Conservation (phyloP, 1,140 invertebrate species). For the Drosophila rufa region DNA sequence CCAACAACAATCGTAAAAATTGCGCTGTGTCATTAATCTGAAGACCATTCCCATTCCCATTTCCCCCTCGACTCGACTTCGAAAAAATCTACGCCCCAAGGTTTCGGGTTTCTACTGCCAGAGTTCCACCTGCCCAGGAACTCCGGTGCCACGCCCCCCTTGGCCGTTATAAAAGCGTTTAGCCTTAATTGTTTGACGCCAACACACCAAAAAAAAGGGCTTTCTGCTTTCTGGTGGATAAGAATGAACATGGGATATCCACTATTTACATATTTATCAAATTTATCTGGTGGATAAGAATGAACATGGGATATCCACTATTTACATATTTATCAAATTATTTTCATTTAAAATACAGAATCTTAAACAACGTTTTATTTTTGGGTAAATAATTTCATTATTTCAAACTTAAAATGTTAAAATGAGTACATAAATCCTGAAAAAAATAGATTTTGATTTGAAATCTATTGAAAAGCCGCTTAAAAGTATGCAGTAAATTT, state of each 20-base stretch:
- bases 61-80: neutral
- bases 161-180: constrained; percentile 38
- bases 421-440: no score
- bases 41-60: constrained; percentile 24
- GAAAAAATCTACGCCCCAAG: constrained; percentile 4
- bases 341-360: no score
- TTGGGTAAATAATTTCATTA: no score
- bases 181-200: constrained; percentile 40
- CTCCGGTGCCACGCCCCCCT: constrained; percentile 1
- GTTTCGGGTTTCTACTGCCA: neutral
- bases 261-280: no score
- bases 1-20: constrained; percentile 54
- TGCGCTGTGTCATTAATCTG: constrained; percentile 47
- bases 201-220: neutral
- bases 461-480: neutral
- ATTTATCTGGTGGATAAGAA: no score
- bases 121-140: neutral
- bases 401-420: no score
- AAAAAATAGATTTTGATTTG: neutral
- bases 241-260: no score
- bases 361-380: no score
- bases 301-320: no score
- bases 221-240: neutral
- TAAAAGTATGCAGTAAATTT: neutral
- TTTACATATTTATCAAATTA: neutral